Base-by-base conservation (phyloP, 1,140 invertebrate species). In the Paraescarpia echinospica region DNA sequence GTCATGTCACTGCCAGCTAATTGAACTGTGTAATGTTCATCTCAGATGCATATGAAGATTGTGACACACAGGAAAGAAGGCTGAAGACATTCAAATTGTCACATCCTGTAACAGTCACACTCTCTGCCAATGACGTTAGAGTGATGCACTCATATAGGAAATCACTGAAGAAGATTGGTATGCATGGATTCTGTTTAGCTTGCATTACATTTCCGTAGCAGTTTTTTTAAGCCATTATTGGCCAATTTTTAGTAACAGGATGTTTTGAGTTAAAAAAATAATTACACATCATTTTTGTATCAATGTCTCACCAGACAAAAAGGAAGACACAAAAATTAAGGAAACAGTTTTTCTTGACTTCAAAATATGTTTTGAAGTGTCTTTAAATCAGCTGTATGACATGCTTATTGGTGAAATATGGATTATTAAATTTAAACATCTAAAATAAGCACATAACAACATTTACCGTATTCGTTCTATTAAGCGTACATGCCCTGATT, bases 161-260 rank as follows among this genome's bases (percentile, higher is more conserved):
- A 8, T 93, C 95, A 92, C 96, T 96, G 94, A 59, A 93, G 41
- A 94, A 94, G 90, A 94, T 96, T 89, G 96, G 96, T 96, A 93
- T 92, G 88, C 33, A 93, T 33, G 90, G 34, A 93, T 0, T 92
- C 0, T 31, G 59, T 77, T 18, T 22, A 27, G 59, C 59, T 2
- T 41, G 22, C 59, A 77, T 77, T 77, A 77, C 22, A 77, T 77
- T 77, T 77, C 5, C 2, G 59, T 48, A 48, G 41, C 18, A 51
- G 18, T 8, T 51, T 51, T 77, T 77, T 77, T 77, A 77, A 14
- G 59, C 18, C 22, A 77, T 27, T 12, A 77, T 77, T 77, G 22
- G 22, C 14, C 59, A 77, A 27, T 27, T n/a, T n/a, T n/a, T n/a
- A n/a, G 14, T 77, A 41, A 77, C 48, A 77, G 59, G 12, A 27